Conservation (phyloP, 1,140 invertebrate genomes). For the Bombus sibiricus region DNA sequence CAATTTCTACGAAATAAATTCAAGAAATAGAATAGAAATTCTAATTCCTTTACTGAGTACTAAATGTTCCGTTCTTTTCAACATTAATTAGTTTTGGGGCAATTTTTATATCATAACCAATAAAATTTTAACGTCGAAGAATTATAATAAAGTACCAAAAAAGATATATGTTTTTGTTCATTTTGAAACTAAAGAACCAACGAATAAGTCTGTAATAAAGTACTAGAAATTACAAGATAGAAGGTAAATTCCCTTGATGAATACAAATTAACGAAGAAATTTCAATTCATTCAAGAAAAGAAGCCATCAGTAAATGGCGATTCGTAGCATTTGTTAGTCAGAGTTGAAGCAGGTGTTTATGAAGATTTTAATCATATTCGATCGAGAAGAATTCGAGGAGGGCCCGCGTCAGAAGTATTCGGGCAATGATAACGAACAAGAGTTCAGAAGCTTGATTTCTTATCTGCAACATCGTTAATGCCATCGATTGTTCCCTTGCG, state of each 20-base stretch:
- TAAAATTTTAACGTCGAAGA: too few species aligned
- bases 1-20: neutral
- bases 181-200: neutral
- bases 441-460: conserved; percentile 71
- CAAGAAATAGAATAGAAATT: too few species aligned
- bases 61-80: neutral
- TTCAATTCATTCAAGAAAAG: neutral
- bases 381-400: conserved; percentile 18
- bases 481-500: conserved; percentile 78
- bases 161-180: too few species aligned
- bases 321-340: neutral
- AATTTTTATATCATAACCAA: too few species aligned
- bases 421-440: conserved; percentile 46
- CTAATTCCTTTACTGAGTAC: neutral
- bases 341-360: conserved; percentile 15
- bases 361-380: conserved; percentile 39
- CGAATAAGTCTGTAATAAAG: too few species aligned
- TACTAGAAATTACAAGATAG: neutral
- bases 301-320: neutral
- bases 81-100: neutral
- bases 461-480: conserved; percentile 81
- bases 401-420: conserved; percentile 30
- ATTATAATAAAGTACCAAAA: neutral
- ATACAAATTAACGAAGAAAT: neutral
- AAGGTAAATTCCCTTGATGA: neutral